These are phyloP conservation scores for Dastarcus helophoroides DNA, from an alignment of 2,888 invertebrate genomes.

Conservation along the genomic window DNA sequence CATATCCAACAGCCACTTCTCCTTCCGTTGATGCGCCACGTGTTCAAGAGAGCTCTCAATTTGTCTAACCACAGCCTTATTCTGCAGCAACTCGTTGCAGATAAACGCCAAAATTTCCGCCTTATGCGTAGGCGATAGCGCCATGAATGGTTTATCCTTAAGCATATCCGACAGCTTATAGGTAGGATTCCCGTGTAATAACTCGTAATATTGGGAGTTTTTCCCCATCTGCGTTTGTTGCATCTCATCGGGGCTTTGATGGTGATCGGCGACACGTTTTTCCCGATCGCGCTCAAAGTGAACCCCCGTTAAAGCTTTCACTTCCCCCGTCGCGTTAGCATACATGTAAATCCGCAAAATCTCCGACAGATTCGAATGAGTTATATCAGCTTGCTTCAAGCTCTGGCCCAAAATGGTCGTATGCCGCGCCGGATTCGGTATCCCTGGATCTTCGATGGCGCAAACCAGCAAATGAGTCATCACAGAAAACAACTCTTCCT, in stretches of 20 bases:
- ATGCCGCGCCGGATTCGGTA: conserved; percentile 79
- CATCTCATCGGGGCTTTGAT: conserved; percentile 60
- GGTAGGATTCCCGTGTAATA: conserved; percentile 63
- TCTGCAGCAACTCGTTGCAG: conserved; percentile 89
- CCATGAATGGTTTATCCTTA: conserved; percentile 73
- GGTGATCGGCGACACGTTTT: conserved; percentile 70
- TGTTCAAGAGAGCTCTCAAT: conserved; percentile 74
- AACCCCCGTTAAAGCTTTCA: conserved; percentile 69
- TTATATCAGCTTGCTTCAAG: conserved; percentile 78
- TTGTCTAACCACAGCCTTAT: conserved; percentile 80
- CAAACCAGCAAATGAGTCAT: conserved; percentile 83
- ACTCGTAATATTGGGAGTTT: conserved; percentile 69
- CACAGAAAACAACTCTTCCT: conserved; percentile 78
- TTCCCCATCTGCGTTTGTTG: conserved; percentile 56
- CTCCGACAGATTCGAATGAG: conserved; percentile 83
- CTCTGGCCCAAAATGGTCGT: conserved; percentile 86
- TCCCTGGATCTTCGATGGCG: conserved; percentile 88
- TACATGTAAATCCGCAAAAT: conserved; percentile 84
- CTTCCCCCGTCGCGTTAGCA: conserved; percentile 79
- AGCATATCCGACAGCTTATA: conserved; percentile 72
- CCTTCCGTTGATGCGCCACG: conserved; percentile 75
- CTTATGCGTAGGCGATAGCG: conserved; percentile 75
- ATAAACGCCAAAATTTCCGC: conserved; percentile 81
- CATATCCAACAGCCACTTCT: conserved; percentile 85
- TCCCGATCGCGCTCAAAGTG: conserved; percentile 73